Evolutionary conservation across 2,797 vertebrate genomes (phyloP).

Genomic region (Tiaroga cobitis): DNA sequence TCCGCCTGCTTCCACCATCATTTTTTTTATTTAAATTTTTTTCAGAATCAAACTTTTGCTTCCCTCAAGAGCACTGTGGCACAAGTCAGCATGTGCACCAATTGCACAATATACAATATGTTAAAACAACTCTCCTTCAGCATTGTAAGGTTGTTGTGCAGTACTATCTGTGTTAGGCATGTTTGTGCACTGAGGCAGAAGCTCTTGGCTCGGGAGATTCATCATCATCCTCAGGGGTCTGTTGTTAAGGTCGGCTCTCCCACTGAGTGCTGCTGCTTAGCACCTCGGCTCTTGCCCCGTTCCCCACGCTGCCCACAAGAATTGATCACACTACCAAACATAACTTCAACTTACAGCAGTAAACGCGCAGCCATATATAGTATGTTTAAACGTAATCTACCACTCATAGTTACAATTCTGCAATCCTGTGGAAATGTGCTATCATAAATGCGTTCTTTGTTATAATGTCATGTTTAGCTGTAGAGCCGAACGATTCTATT

Average conservation of each 20-base stretch:
- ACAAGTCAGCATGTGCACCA: neutral
- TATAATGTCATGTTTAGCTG: neutral
- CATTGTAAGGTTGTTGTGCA: conserved; percentile 35
- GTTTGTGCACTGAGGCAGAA: conserved; percentile 48
- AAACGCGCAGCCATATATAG: neutral
- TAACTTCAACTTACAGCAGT: neutral
- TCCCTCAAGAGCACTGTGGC: neutral
- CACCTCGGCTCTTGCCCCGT: conserved; percentile 63
- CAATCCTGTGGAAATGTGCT: neutral
- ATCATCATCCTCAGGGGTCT: conserved; percentile 65
- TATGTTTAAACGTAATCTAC: neutral
- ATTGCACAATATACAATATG: neutral
- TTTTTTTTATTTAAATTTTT: neutral
- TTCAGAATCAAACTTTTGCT: neutral
- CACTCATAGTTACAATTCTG: neutral
- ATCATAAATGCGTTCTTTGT: neutral
- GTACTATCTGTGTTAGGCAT: conserved; percentile 29
- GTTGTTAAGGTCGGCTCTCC: conserved; percentile 68
- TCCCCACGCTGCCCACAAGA: conserved; percentile 32
- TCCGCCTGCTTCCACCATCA: neutral
- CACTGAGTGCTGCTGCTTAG: conserved; percentile 77
- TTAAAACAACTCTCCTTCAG: conserved; percentile 37
- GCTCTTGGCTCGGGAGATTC: conserved; percentile 54
- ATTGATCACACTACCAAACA: conserved; percentile 14
- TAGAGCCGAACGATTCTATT: neutral